Base-by-base conservation (phyloP, 1,140 invertebrate genomes). In the Planococcus citri region DNA sequence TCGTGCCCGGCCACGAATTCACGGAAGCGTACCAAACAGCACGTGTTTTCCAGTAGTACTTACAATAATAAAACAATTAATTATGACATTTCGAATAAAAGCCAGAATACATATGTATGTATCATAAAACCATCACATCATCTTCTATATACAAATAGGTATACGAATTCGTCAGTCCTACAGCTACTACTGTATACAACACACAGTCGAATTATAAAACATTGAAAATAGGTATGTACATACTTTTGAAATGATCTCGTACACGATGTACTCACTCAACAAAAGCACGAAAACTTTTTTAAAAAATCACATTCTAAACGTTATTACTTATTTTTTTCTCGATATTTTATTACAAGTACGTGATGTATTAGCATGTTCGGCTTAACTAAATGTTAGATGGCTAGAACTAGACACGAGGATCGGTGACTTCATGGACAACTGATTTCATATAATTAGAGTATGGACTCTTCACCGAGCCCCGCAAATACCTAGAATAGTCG, bases 361-460 rank as follows among this genome's bases (percentile, higher is more conserved):
- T 51, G 29, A 33, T 33, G 29, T 33, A 33, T 33, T 33, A 33
- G 29, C 29, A 33, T 33, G 41, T 51, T 51, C n/a, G 41, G 4
- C 41, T 51, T 9, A 20, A 51, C 41, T 51, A 51, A 6, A 33
- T 3, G 3, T 33, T 9, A 17, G 17, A 51, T 51, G 41, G 41
- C 41, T 51, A 51, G 41, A 17, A 51, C n/a, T n/a, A n/a, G n/a
- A n/a, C 12, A 33, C 3, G 41, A 51, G 41, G 41, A 51, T 51
- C 41, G 41, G 41, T 51, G 41, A 51, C 41, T 51, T 20, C 41
- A 51, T 51, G 41, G 41, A 51, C 41, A 51, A 51, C 41, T 51
- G 41, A 51, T 51, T 51, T 51, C n/a, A 51, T 51, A 51, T 51
- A 51, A 51, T 51, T 51, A 51, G 41, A 51, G 41, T 51, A 51